phyloP scores from a whole-genome alignment of 2,797 vertebrate genomes.

The Orestias chungarensis region DNA sequence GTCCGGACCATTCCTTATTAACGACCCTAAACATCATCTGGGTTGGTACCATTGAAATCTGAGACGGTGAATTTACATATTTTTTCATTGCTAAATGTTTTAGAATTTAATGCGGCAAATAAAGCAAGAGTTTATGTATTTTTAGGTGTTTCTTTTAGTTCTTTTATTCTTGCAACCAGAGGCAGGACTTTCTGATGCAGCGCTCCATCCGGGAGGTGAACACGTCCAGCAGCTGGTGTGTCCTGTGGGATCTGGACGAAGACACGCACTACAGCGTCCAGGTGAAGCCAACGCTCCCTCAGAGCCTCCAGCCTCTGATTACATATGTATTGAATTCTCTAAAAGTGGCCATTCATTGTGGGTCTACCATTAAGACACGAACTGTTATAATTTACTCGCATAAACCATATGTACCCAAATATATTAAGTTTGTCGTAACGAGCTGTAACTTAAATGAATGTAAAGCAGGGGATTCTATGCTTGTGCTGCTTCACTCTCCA shows the following conservation, averaged over 20 bases:
- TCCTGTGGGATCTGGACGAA: slow-evolving; percentile 95
- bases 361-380: too few species aligned
- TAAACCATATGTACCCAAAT: too few species aligned
- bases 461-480: too few species aligned
- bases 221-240: slow-evolving; percentile 92
- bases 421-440: too few species aligned
- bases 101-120: not conserved
- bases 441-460: too few species aligned
- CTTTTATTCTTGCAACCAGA: too few species aligned
- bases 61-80: not conserved
- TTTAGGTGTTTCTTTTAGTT: too few species aligned
- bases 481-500: too few species aligned
- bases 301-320: not conserved
- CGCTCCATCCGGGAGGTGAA: slow-evolving; percentile 97
- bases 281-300: slow-evolving; percentile 38
- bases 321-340: not conserved
- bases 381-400: too few species aligned
- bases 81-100: not conserved
- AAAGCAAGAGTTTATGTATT: not conserved
- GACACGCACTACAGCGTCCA: slow-evolving; percentile 95
- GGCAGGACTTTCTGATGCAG: slow-evolving; percentile 94
- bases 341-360: too few species aligned
- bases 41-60: not conserved
- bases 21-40: not conserved
- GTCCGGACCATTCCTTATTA: not conserved